Percentiles rank a stretch among this genome's conserved stretches.
Evolutionary conservation across 2,888 invertebrate species (phyloP).

Genomic region (Eupithecia tripunctaria): DNA sequence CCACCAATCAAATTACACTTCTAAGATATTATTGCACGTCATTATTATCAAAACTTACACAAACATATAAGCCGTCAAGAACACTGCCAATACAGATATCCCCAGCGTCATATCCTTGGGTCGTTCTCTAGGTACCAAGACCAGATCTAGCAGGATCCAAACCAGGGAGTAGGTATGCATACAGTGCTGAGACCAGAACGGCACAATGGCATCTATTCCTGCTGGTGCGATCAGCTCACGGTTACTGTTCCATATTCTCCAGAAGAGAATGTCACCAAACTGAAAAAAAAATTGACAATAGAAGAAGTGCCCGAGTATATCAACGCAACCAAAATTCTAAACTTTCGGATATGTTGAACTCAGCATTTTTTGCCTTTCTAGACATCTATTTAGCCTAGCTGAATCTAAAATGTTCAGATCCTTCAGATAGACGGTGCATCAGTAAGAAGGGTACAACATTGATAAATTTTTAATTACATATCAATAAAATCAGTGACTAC

Average conservation of each 20-base stretch:
- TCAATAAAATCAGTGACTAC: too few species aligned
- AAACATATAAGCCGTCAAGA: conserved; percentile 54
- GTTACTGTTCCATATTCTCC: conserved; percentile 70
- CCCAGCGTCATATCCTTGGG: conserved; percentile 59
- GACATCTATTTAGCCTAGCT: too few species aligned
- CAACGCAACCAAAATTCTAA: background rate
- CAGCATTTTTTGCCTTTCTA: too few species aligned
- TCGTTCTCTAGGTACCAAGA: conserved; percentile 61
- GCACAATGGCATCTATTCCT: conserved; percentile 59
- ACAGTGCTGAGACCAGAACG: conserved; percentile 71
- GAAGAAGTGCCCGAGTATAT: background rate
- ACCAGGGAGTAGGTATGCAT: conserved; percentile 71
- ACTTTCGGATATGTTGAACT: too few species aligned
- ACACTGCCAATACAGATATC: conserved; percentile 52
- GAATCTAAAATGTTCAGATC: too few species aligned
- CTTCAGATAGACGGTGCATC: too few species aligned
- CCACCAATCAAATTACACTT: background rate
- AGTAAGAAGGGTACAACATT: too few species aligned
- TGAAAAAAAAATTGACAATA: conserved; percentile 46
- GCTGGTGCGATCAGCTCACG: conserved; percentile 63
- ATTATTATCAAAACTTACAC: conserved; percentile 58
- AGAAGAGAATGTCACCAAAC: conserved; percentile 74
- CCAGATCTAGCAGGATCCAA: conserved; percentile 62
- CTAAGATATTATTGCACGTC: background rate
- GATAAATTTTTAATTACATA: too few species aligned